Evolutionary conservation across 2,888 invertebrate species (phyloP).

Genomic region (Pycnomerus fuliginosus): DNA sequence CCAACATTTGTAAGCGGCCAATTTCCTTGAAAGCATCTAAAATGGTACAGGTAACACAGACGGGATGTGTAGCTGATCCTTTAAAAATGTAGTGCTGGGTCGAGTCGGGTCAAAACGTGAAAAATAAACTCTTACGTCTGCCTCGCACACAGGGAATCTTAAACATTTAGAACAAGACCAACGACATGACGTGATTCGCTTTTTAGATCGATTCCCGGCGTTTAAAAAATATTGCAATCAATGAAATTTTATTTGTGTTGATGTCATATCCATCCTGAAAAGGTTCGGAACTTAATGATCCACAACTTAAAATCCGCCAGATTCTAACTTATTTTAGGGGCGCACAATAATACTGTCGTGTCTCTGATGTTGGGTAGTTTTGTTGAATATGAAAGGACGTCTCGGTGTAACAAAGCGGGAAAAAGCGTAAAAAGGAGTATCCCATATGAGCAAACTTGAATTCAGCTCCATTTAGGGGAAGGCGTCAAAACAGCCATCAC

Average conservation of each 20-base stretch:
- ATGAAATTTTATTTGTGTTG: slow-evolving; percentile 38
- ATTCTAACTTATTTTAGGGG: too few relatives aligned
- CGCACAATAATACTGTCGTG: too few relatives aligned
- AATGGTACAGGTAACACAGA: slow-evolving; percentile 44
- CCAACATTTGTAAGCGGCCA: slow-evolving; percentile 40
- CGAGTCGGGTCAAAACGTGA: slow-evolving; percentile 34
- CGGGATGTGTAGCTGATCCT: slow-evolving; percentile 46
- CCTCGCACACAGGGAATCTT: slow-evolving; percentile 35
- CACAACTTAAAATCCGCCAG: too few relatives aligned
- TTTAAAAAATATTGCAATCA: slow-evolving; percentile 39
- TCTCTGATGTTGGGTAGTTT: too few relatives aligned
- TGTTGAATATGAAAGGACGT: too few relatives aligned
- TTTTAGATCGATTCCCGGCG: slow-evolving; percentile 31
- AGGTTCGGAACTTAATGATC: too few relatives aligned
- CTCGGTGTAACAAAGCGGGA: too few relatives aligned
- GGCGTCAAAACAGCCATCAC: too few relatives aligned
- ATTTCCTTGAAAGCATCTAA: slow-evolving; percentile 50
- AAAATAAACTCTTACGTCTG: slow-evolving; percentile 38
- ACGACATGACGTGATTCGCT: slow-evolving; percentile 26
- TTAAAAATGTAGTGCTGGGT: slow-evolving; percentile 48
- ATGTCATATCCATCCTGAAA: slow-evolving; percentile 17
- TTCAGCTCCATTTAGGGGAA: too few relatives aligned
- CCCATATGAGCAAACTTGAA: too few relatives aligned
- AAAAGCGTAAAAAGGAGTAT: too few relatives aligned
- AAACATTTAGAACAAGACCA: slow-evolving; percentile 34